phyloP scores from a whole-genome alignment of 2,797 vertebrate species.

The Phataginus tetradactyla region DNA sequence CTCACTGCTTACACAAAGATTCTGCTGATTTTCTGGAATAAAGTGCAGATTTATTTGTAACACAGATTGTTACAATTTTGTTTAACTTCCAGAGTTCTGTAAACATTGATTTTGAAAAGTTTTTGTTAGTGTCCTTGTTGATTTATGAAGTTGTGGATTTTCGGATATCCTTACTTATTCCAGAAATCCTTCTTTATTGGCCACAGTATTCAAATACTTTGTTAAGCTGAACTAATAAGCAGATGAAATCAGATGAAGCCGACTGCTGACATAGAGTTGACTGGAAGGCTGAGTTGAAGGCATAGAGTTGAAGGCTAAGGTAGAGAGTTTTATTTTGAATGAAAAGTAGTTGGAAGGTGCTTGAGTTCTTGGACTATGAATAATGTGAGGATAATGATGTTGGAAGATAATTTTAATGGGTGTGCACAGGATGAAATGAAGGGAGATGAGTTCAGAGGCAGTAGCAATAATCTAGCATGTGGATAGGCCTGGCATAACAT shows the following conservation, averaged over 20 bases:
- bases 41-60: neutral
- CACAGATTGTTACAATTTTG: neutral
- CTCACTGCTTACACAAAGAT: neutral
- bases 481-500: neutral
- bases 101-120: neutral
- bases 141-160: neutral
- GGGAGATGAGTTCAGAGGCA: neutral
- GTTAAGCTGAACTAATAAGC: neutral
- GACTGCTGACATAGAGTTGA: neutral
- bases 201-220: neutral
- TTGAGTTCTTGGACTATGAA: neutral
- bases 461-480: neutral
- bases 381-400: neutral
- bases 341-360: constrained; percentile 1
- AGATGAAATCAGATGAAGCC: constrained; percentile 19
- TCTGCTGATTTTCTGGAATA: neutral
- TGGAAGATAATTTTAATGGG: neutral
- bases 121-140: neutral
- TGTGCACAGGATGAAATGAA: neutral
- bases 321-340: constrained; percentile 39
- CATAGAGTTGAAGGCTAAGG: neutral
- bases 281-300: neutral
- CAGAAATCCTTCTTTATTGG: neutral
- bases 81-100: neutral
- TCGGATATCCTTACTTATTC: neutral